These are phyloP conservation scores for Ariopsis seemanni DNA, from an alignment of 2,113 vertebrate genomes.

Conservation along the genomic window DNA sequence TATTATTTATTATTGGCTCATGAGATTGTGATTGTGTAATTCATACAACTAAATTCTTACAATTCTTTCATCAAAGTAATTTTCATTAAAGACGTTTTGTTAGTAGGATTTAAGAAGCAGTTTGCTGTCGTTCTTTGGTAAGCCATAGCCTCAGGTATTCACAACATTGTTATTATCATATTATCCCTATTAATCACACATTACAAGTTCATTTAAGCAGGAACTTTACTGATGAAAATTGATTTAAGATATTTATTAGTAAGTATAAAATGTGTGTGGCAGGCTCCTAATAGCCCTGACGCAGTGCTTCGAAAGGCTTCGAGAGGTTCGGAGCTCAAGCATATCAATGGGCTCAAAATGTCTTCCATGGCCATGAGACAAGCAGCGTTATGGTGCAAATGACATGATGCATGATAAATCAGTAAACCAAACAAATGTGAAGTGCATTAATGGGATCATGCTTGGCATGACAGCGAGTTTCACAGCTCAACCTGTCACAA, in stretches of 20 bases:
- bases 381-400: constrained; percentile 48
- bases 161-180: neutral
- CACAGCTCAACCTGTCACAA: constrained; percentile 12
- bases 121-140: neutral
- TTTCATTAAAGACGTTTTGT: neutral
- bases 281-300: neutral
- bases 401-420: constrained; percentile 34
- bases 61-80: neutral
- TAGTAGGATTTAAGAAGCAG: neutral
- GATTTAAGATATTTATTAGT: neutral
- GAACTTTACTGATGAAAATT: neutral
- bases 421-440: constrained; percentile 47
- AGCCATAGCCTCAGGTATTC: neutral
- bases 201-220: neutral
- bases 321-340: neutral
- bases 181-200: neutral
- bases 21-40: neutral
- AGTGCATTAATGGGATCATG: constrained; percentile 28
- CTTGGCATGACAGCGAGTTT: constrained; percentile 49
- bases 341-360: constrained; percentile 42
- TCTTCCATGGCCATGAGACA: constrained; percentile 48
- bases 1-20: neutral
- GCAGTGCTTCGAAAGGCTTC: constrained; percentile 39
- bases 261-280: neutral
- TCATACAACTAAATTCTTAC: neutral